A percentile compares a stretch with the other conserved stretches of the same genome.
These are phyloP conservation scores for Adelphocoris suturalis DNA, from an alignment of 2,888 invertebrate genomes.

Conservation along the genomic window DNA sequence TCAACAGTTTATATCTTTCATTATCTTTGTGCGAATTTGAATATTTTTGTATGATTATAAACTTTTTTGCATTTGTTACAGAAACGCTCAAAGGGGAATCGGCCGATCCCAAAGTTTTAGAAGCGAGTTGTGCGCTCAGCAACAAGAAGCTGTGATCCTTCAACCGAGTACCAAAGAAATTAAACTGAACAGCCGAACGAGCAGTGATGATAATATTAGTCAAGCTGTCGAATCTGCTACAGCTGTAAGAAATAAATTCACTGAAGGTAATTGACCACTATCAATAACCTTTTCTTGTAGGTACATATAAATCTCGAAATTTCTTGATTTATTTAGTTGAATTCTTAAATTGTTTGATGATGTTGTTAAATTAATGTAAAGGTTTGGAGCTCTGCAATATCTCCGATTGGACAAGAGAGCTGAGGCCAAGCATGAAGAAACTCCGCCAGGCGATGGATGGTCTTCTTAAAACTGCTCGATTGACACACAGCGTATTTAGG, in stretches of 20 bases:
- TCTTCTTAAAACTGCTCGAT: slow-evolving; percentile 85
- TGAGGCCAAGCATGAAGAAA: slow-evolving; percentile 89
- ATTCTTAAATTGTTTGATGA: too few relatives aligned
- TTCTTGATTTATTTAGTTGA: too few relatives aligned
- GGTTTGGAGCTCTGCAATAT: slow-evolving; percentile 84
- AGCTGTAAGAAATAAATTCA: slow-evolving; percentile 84
- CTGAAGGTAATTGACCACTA: slow-evolving; percentile 80
- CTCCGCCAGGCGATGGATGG: slow-evolving; percentile 89
- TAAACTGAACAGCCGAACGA: slow-evolving; percentile 60
- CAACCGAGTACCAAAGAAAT: slow-evolving; percentile 72
- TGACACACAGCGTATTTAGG: slow-evolving; percentile 91
- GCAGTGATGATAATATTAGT: slow-evolving; percentile 62
- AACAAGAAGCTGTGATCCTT: slow-evolving; percentile 73
- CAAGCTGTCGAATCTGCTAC: slow-evolving; percentile 74
- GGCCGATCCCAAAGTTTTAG: slow-evolving; percentile 77
- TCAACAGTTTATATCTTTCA: too few relatives aligned
- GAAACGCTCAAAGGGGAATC: slow-evolving; percentile 74
- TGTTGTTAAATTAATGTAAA: neutral
- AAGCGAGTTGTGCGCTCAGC: slow-evolving; percentile 75
- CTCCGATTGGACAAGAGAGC: slow-evolving; percentile 87
- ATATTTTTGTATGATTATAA: neutral
- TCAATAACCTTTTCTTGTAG: neutral
- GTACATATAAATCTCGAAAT: too few relatives aligned
- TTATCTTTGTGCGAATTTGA: too few relatives aligned
- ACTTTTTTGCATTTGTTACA: neutral